Conservation (phyloP, 1,140 invertebrate species). For the Neodiprion fabricii region DNA sequence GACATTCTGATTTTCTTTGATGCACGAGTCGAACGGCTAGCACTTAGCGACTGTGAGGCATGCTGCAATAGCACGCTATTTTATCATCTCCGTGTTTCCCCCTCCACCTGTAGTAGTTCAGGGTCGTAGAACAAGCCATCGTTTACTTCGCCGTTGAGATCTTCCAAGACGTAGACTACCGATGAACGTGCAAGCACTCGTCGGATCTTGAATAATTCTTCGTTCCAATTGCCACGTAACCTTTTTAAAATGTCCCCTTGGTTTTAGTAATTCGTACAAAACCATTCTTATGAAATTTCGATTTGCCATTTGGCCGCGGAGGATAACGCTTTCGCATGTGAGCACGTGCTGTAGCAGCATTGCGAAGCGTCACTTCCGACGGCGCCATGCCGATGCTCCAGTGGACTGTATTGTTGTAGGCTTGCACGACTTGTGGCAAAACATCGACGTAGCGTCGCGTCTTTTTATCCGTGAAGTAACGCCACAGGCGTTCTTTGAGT, state of each 20-base stretch:
- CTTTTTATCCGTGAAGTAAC: slow-evolving; percentile 21
- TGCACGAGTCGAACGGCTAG: too few relatives aligned
- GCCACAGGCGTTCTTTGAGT: slow-evolving; percentile 36
- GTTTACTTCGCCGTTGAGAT: not conserved
- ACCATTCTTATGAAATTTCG: not conserved
- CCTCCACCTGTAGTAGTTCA: not conserved
- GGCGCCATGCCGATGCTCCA: slow-evolving; percentile 23
- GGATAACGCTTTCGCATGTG: not conserved
- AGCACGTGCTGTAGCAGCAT: slow-evolving; percentile 8
- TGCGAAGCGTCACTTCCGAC: slow-evolving; percentile 15
- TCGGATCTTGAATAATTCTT: slow-evolving; percentile 3
- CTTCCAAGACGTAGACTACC: not conserved
- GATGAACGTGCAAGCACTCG: not conserved
- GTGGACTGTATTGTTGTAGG: slow-evolving; percentile 29
- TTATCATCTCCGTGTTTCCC: too few relatives aligned
- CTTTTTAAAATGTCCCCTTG: not conserved
- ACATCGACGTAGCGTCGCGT: too few relatives aligned
- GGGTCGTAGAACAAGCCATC: not conserved
- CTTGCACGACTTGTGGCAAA: not conserved
- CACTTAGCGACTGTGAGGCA: too few relatives aligned
- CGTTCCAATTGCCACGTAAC: not conserved
- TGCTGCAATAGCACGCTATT: too few relatives aligned
- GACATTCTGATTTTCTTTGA: too few relatives aligned
- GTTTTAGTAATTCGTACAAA: not conserved
- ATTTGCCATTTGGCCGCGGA: not conserved